Evolutionary conservation across 2,797 vertebrate genomes (phyloP).

Genomic region (Squalus acanthias): DNA sequence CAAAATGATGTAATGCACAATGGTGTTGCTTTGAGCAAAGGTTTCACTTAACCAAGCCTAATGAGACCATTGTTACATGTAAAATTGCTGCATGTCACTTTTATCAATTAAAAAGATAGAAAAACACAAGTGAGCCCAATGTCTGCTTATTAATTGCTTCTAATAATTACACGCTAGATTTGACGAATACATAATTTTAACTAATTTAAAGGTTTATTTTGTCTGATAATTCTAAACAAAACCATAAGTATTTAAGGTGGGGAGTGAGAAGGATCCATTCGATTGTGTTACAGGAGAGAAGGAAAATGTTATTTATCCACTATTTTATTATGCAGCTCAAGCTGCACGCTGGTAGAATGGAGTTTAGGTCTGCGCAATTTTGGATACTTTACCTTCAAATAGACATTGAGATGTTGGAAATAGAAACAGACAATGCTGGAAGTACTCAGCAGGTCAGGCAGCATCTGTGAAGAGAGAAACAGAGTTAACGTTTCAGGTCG

Average conservation of each 20-base stretch:
- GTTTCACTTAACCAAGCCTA: slow-evolving; percentile 4
- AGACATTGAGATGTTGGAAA: neutral
- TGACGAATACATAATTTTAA: neutral
- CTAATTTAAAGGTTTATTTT: neutral
- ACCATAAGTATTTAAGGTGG: neutral
- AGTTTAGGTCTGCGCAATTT: neutral
- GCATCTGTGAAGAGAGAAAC: too few species aligned
- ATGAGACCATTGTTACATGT: neutral
- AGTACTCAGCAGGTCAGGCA: too few species aligned
- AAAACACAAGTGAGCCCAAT: neutral
- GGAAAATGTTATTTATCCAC: neutral
- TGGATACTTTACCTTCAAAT: neutral
- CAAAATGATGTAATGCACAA: neutral
- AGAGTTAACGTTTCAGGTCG: too few species aligned
- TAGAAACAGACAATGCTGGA: too few species aligned
- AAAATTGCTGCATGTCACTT: neutral
- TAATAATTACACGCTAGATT: neutral
- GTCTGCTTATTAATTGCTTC: neutral
- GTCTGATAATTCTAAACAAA: neutral
- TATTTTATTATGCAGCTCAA: neutral
- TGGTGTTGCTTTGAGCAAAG: neutral
- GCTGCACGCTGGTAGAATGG: neutral
- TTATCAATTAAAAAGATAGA: neutral
- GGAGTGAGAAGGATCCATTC: neutral
- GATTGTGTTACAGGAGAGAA: neutral